These are phyloP conservation scores for Bibio marci DNA, from an alignment of 2,888 invertebrate genomes.

Conservation along the genomic window DNA sequence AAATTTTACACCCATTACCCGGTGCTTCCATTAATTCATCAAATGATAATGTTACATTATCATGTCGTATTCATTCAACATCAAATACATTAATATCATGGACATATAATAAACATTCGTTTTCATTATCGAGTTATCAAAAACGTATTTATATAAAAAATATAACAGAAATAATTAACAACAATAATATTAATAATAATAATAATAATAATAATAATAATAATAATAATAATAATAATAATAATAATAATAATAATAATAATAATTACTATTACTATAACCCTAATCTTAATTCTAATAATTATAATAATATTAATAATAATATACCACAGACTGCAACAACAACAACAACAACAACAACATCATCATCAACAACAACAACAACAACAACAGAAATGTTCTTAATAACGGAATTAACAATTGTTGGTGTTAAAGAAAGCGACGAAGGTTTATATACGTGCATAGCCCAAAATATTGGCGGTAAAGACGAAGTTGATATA, in stretches of 20 bases:
- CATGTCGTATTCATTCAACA: constrained; percentile 57
- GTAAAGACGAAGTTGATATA: constrained; percentile 58
- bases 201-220: too few species aligned
- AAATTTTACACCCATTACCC: constrained; percentile 48
- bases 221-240: too few species aligned
- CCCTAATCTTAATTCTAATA: too few species aligned
- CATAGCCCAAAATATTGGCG: constrained; percentile 66
- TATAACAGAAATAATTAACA: constrained; percentile 1
- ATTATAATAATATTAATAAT: too few species aligned
- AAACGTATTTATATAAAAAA: constrained; percentile 19
- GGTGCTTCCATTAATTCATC: constrained; percentile 40
- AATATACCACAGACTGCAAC: constrained; percentile 1
- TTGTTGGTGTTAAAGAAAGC: constrained; percentile 39
- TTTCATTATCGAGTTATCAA: constrained; percentile 27
- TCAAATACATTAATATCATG: constrained; percentile 62
- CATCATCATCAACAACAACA: constrained; percentile 7
- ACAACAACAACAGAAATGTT: constrained; percentile 23
- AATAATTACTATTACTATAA: too few species aligned
- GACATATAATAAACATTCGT: constrained; percentile 38
- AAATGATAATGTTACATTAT: constrained; percentile 49
- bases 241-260: too few species aligned
- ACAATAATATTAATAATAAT: too few species aligned
- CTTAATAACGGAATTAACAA: constrained; percentile 38
- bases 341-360: not conserved
- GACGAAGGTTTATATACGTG: constrained; percentile 65